phyloP scores from a whole-genome alignment of 2,888 invertebrate species.

The Drosophila mettleri region DNA sequence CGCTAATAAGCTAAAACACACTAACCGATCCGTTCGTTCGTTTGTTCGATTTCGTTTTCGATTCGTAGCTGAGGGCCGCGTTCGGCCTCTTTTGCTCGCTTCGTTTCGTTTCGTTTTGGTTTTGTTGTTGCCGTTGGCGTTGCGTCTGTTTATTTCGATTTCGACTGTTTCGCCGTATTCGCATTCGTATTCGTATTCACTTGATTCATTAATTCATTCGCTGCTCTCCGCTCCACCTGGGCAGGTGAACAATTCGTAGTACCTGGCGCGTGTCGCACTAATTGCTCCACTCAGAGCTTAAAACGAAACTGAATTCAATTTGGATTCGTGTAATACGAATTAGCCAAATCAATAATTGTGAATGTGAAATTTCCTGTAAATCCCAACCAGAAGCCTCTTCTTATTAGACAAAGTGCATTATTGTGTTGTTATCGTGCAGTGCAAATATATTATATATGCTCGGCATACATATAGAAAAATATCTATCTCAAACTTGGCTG shows the following conservation, averaged over 20 bases:
- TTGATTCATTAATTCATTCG: conserved; percentile 81
- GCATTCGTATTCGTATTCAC: conserved; percentile 54
- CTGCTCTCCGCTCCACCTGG: conserved; percentile 84
- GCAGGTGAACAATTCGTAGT: conserved; percentile 75
- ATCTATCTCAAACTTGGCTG: conserved; percentile 31
- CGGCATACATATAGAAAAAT: conserved; percentile 6
- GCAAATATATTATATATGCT: conserved; percentile 30
- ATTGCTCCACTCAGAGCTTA: conserved; percentile 41
- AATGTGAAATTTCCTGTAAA: conserved; percentile 6
- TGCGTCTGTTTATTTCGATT: conserved; percentile 42
- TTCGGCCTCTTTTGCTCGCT: neutral
- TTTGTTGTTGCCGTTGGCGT: conserved; percentile 28
- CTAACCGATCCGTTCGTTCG: conserved; percentile 39
- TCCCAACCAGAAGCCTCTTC: conserved; percentile 1
- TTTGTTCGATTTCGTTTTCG: conserved; percentile 54
- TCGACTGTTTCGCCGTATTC: conserved; percentile 52
- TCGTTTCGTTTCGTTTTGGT: conserved; percentile 7
- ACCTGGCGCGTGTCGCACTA: conserved; percentile 60
- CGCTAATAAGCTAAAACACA: conserved; percentile 48
- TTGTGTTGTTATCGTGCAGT: conserved; percentile 50
- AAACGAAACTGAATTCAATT: conserved; percentile 16
- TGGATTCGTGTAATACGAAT: conserved; percentile 17
- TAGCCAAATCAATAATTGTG: conserved; percentile 26
- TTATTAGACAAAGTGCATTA: conserved; percentile 47
- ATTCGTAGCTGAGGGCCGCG: conserved; percentile 28